phyloP scores from a whole-genome alignment of 1,140 invertebrate species.

The Drosophila varians region DNA sequence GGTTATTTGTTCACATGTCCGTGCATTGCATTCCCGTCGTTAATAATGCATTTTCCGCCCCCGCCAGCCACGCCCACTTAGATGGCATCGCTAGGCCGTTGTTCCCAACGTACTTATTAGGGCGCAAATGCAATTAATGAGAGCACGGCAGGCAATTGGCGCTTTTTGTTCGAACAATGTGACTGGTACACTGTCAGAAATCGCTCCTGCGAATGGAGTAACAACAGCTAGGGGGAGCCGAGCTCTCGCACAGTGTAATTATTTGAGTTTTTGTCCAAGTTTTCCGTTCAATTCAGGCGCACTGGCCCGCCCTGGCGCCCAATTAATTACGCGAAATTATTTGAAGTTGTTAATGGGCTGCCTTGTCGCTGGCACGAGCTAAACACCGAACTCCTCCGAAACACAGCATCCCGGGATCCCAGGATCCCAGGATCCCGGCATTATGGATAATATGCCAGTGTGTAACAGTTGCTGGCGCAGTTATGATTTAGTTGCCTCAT shows the following conservation, averaged over 20 bases:
- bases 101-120: constrained; percentile 58
- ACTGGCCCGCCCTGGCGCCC: constrained; percentile 50
- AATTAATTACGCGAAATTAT: constrained; percentile 76
- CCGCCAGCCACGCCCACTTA: constrained; percentile 14
- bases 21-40: constrained; percentile 12
- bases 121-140: constrained; percentile 73
- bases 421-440: no score
- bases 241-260: constrained; percentile 17
- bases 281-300: constrained; percentile 25
- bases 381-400: not conserved
- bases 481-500: constrained; percentile 72
- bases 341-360: constrained; percentile 66
- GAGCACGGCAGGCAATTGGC: constrained; percentile 34
- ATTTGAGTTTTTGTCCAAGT: constrained; percentile 16
- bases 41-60: constrained; percentile 31
- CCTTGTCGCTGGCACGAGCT: constrained; percentile 14
- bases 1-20: not conserved
- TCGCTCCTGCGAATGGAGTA: no score
- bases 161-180: constrained; percentile 22
- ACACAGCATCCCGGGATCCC: no score
- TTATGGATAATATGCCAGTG: constrained; percentile 17
- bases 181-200: not conserved
- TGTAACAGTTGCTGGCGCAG: constrained; percentile 62
- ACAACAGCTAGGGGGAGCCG: no score
- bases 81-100: not conserved